Conservation (phyloP, 2,113 vertebrate species). For the Tragulus kanchil region DNA sequence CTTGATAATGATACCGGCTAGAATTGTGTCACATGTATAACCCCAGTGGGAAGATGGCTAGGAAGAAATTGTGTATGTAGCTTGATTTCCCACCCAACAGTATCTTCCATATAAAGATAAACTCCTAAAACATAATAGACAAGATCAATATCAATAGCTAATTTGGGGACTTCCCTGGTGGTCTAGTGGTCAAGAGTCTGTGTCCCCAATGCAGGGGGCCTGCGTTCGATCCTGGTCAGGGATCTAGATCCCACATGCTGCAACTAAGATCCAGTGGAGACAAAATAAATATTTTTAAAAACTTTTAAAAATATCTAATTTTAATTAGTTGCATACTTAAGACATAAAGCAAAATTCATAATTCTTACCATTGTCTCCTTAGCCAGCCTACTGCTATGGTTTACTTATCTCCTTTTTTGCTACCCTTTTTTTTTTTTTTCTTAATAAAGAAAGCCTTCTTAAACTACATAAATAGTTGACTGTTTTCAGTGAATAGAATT, state of each 20-base stretch:
- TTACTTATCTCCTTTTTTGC: constrained; percentile 10
- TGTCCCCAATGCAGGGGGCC: too few species aligned
- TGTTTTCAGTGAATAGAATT: constrained; percentile 31
- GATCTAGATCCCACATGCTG: too few species aligned
- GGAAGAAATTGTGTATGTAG: background rate
- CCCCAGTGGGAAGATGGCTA: background rate
- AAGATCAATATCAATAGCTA: background rate
- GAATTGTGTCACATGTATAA: background rate
- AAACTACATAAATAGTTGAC: constrained; percentile 42
- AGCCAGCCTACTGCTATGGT: background rate
- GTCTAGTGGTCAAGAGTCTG: too few species aligned
- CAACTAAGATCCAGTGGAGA: too few species aligned
- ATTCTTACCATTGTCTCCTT: background rate
- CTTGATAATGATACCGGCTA: background rate
- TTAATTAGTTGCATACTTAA: background rate
- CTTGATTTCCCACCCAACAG: background rate
- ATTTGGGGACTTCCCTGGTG: too few species aligned
- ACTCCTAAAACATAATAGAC: background rate
- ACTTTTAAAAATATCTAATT: background rate
- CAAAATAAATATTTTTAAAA: too few species aligned
- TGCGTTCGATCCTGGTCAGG: too few species aligned
- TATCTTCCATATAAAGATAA: background rate
- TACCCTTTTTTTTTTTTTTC: background rate
- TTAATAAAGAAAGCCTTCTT: background rate
- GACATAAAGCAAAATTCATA: background rate